Evolutionary conservation across 2,888 invertebrate species (phyloP).

Genomic region (Mesorhabditis spiculigera): DNA sequence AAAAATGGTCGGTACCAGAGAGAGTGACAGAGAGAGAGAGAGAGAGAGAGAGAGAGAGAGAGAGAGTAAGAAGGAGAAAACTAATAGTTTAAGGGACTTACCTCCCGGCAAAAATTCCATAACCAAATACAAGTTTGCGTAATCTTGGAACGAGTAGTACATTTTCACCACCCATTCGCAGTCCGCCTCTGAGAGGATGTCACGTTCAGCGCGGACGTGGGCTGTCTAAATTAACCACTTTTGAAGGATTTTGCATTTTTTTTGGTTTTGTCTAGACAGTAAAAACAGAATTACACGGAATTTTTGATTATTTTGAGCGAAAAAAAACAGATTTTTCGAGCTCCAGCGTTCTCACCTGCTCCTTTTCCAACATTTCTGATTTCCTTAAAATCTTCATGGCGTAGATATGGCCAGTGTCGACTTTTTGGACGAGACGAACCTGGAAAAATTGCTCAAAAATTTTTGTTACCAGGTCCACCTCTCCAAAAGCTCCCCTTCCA

Average conservation of each 20-base stretch:
- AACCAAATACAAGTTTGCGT: slow-evolving; percentile 94
- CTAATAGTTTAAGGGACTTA: slow-evolving; percentile 36
- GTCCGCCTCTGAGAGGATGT: slow-evolving; percentile 96
- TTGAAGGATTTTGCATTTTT: not conserved
- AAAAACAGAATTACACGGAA: too few relatives aligned
- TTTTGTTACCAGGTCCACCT: slow-evolving; percentile 56
- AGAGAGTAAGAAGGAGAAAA: not conserved
- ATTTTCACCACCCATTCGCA: slow-evolving; percentile 99
- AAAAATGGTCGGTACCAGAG: slow-evolving; percentile 14
- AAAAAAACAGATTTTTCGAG: too few relatives aligned
- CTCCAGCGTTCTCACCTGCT: too few relatives aligned
- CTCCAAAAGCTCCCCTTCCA: slow-evolving; percentile 66
- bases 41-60: not conserved
- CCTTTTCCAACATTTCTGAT: slow-evolving; percentile 97
- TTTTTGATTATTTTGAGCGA: too few relatives aligned
- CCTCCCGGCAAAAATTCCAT: slow-evolving; percentile 99
- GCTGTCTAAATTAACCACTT: slow-evolving; percentile 40
- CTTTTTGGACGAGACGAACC: slow-evolving; percentile 96
- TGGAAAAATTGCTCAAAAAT: slow-evolving; percentile 50
- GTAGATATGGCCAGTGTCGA: slow-evolving; percentile 98
- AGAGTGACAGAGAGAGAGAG: not conserved
- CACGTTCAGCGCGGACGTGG: slow-evolving; percentile 79
- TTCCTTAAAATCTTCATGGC: slow-evolving; percentile 99
- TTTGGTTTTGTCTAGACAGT: too few relatives aligned
- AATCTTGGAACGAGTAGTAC: slow-evolving; percentile 99